These are phyloP conservation scores for Tokudaia muenninki DNA, from an alignment of 2,797 vertebrate genomes.

Conservation along the genomic window DNA sequence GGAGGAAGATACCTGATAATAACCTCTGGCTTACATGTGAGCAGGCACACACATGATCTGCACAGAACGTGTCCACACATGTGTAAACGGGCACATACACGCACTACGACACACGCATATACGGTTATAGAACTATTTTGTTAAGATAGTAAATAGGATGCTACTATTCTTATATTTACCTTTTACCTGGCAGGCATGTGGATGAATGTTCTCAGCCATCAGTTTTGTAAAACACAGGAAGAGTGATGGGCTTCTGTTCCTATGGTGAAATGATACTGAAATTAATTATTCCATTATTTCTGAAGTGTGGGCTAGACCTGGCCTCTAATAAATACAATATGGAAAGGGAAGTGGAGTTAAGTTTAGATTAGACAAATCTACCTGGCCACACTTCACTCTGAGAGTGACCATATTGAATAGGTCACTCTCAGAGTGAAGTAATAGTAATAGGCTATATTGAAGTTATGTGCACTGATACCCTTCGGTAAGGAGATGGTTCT, in stretches of 20 bases:
- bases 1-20: not conserved
- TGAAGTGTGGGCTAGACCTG: not conserved
- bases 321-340: not conserved
- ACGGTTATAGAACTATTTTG: not conserved
- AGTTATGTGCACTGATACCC: accelerated
- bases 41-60: not conserved
- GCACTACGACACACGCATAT: not conserved
- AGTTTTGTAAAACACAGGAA: conserved; percentile 91
- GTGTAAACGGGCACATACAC: not conserved
- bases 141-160: accelerated
- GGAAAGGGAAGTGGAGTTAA: not conserved
- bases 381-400: no score
- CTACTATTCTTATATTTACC: conserved; percentile 85
- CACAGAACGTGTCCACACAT: not conserved
- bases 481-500: not conserved
- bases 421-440: no score
- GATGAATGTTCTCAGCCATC: conserved; percentile 91
- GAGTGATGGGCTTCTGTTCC: conserved; percentile 87
- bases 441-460: accelerated
- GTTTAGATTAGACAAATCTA: not conserved
- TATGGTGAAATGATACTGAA: conserved; percentile 81
- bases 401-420: no score
- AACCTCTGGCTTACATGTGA: not conserved
- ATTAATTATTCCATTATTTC: not conserved
- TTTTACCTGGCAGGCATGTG: conserved; percentile 91